These are phyloP conservation scores for Phylloscopus trochilus DNA, from an alignment of 2,113 vertebrate genomes.

Conservation along the genomic window DNA sequence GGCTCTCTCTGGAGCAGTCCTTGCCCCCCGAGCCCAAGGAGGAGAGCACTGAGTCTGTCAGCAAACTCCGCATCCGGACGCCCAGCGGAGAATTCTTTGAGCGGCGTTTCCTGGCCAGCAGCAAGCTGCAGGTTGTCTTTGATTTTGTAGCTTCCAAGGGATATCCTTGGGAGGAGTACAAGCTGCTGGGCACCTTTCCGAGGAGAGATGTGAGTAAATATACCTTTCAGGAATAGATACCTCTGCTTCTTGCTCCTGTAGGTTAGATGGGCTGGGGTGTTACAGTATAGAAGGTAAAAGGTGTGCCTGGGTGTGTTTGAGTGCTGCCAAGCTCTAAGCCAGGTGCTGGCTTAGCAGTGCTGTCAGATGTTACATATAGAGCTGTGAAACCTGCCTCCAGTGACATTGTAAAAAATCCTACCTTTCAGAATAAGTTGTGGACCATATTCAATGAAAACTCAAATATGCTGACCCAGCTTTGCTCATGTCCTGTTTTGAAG, in stretches of 20 bases:
- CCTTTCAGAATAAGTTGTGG: not conserved
- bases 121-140: slow-evolving; percentile 94
- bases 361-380: not conserved
- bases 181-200: slow-evolving; percentile 98
- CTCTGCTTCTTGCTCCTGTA: not conserved
- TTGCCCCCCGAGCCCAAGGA: slow-evolving; percentile 90
- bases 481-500: fast-evolving
- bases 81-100: slow-evolving; percentile 96
- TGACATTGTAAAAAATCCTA: not conserved
- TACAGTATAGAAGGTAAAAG: not conserved
- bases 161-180: slow-evolving; percentile 94
- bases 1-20: slow-evolving; percentile 93
- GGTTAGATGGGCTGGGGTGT: not conserved
- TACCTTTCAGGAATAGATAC: not conserved
- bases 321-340: not conserved
- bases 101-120: slow-evolving; percentile 92
- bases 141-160: slow-evolving; percentile 99
- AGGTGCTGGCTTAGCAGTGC: not conserved
- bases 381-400: not conserved
- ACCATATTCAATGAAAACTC: not conserved
- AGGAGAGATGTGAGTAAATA: slow-evolving; percentile 91
- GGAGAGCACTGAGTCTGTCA: slow-evolving; percentile 88
- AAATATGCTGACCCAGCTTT: not conserved
- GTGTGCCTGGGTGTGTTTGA: not conserved
- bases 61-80: slow-evolving; percentile 93